These are phyloP conservation scores for Dolichopus griseipennis DNA, from an alignment of 2,888 invertebrate genomes.

Conservation along the genomic window DNA sequence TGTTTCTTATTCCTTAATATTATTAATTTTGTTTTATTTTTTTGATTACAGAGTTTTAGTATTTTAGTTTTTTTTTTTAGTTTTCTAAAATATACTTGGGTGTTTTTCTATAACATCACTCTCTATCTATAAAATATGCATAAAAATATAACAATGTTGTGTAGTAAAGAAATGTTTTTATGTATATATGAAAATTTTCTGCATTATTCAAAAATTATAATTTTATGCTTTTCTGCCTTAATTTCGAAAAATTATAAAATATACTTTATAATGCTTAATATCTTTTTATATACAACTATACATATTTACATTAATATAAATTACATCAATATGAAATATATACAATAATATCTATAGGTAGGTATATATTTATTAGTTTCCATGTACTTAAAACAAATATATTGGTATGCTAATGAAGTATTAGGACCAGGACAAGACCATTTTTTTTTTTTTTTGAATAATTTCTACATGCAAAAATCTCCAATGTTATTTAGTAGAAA, in stretches of 20 bases:
- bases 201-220: slow-evolving; percentile 4
- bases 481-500: background rate
- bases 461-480: background rate
- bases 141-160: too few relatives aligned
- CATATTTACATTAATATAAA: background rate
- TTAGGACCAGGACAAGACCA: slow-evolving; percentile 6
- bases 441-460: background rate
- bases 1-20: too few relatives aligned
- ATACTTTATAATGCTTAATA: background rate
- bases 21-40: background rate
- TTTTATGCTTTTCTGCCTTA: slow-evolving; percentile 5
- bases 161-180: too few relatives aligned
- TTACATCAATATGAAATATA: background rate
- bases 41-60: background rate
- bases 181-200: background rate
- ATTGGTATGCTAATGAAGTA: slow-evolving; percentile 6
- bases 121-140: too few relatives aligned
- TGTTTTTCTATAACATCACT: background rate
- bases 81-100: background rate
- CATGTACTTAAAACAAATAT: background rate
- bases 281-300: too few relatives aligned
- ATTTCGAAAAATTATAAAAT: slow-evolving; percentile 4
- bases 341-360: background rate
- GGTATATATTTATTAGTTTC: background rate
- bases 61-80: background rate